phyloP scores from a whole-genome alignment of 2,797 vertebrate species.

The Apogon hyalosoma region DNA sequence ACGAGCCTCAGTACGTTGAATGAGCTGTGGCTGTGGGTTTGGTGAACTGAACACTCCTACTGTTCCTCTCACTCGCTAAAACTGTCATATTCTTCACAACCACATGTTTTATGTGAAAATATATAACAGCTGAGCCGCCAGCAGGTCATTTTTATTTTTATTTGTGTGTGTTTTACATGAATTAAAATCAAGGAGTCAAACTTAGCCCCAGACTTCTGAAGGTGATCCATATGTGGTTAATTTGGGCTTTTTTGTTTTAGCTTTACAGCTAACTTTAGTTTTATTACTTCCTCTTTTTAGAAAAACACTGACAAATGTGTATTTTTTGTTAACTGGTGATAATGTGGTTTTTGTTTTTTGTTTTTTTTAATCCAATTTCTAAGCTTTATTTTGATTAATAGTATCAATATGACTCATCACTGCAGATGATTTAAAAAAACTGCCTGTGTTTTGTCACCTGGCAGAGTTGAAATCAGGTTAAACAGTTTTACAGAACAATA shows the following conservation, averaged over 20 bases:
- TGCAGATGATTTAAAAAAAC: too few relatives aligned
- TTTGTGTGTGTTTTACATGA: conserved; percentile 13
- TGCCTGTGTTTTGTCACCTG: neutral
- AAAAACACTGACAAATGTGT: neutral
- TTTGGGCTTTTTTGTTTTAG: neutral
- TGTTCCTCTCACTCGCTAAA: conserved; percentile 14
- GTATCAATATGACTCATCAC: neutral
- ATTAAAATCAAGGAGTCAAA: conserved; percentile 22
- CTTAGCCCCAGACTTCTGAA: conserved; percentile 1
- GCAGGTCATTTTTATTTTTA: conserved; percentile 25
- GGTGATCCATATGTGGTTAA: neutral
- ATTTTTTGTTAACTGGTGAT: neutral
- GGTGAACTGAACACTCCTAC: conserved; percentile 37
- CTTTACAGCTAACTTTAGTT: neutral
- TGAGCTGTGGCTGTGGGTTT: neutral
- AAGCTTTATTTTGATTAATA: neutral
- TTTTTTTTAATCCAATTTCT: neutral
- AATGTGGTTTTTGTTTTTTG: neutral
- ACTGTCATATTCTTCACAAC: conserved; percentile 27
- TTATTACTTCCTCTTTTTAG: conserved; percentile 1
- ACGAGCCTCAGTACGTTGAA: neutral
- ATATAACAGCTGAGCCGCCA: conserved; percentile 38
- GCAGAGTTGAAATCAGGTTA: neutral
- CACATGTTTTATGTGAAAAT: conserved; percentile 41
- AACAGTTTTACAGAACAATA: neutral